Evolutionary conservation across 2,797 vertebrate species (phyloP).

Genomic region (Urocyon cinereoargenteus): DNA sequence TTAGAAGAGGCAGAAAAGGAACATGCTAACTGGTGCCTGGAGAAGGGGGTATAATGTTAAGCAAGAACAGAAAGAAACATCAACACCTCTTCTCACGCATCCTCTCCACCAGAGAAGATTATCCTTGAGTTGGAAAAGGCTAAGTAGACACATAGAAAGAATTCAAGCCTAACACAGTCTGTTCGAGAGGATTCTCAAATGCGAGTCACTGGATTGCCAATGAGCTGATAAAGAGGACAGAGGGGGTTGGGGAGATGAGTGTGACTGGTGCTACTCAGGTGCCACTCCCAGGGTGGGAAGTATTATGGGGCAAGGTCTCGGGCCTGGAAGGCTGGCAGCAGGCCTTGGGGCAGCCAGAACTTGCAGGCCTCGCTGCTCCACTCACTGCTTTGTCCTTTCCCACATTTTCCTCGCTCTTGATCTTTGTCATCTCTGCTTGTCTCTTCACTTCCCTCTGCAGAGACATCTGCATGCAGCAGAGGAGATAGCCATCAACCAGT

Average conservation of each 20-base stretch:
- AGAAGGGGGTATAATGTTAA: not conserved
- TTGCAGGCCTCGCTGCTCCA: not conserved
- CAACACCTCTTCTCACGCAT: not conserved
- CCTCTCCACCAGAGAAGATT: not conserved
- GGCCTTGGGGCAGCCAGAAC: accelerated
- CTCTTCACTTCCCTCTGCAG: not conserved
- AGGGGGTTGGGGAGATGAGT: not conserved
- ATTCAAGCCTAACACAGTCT: not conserved
- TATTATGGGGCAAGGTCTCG: not conserved
- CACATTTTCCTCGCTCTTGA: not conserved
- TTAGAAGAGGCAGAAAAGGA: not conserved
- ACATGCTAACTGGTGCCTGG: accelerated
- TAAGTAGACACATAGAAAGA: not conserved
- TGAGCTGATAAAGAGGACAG: not conserved
- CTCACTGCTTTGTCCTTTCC: not conserved
- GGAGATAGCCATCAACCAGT: not conserved
- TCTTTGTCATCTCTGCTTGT: not conserved
- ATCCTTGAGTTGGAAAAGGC: not conserved
- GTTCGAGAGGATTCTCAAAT: not conserved
- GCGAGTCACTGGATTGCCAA: not conserved
- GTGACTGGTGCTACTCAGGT: too few species aligned
- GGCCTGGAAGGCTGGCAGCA: not conserved
- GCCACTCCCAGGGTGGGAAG: not conserved
- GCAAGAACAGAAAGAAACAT: not conserved
- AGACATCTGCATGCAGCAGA: not conserved